Evolutionary conservation across 2,113 vertebrate species (phyloP), one percentile per base, ranked within the genome.

Genomic region (Gallinago media): DNA sequence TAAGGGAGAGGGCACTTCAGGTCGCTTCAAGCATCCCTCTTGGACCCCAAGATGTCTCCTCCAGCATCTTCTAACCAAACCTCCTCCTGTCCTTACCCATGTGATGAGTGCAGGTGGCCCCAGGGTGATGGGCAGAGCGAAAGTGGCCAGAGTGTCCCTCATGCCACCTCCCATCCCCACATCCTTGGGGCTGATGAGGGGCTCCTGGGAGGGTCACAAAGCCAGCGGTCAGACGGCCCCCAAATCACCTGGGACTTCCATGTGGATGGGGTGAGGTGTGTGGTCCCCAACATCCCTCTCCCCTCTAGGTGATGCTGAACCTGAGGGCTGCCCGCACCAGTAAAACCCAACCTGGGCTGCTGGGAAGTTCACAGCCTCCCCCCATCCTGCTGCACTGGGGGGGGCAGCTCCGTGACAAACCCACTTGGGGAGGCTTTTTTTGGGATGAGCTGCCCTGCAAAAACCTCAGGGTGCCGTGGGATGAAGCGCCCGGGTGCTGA

Each of bases 391-490:
- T 32, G 63, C 4, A 1, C 20, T 26, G 6, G 21, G 38, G 38
- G 12, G 34, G 46, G 46, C 63, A 27, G 32, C n/a, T 22, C 63
- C 1, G 0, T 2, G n/a, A 10, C n/a, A 71, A 58, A 66, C 10
- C 52, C 8, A 1, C 12, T 7, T 44, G 31, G 23, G 67, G n/a
- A 23, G 12, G 6, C 0, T 23, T 54, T 23, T 54, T 70, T 36
- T 22, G 42, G 38, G 2, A 4, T 0, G 4, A 9, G 11, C 16
- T 26, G 44, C 72, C 44, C 54, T 9, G 6, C 62, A 29, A 20
- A 34, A 27, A 3, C 9, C 70, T 12, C 52, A 0, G 1, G 2
- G 29, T 46, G 18, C 27, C 1, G 0, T 0, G 40, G 80, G 21
- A 25, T 3, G 4, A 66, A 61, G 78, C 1, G 2, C 19, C 31